Evolutionary conservation across 2,888 invertebrate genomes (phyloP).

Genomic region (Agriopis marginaria): DNA sequence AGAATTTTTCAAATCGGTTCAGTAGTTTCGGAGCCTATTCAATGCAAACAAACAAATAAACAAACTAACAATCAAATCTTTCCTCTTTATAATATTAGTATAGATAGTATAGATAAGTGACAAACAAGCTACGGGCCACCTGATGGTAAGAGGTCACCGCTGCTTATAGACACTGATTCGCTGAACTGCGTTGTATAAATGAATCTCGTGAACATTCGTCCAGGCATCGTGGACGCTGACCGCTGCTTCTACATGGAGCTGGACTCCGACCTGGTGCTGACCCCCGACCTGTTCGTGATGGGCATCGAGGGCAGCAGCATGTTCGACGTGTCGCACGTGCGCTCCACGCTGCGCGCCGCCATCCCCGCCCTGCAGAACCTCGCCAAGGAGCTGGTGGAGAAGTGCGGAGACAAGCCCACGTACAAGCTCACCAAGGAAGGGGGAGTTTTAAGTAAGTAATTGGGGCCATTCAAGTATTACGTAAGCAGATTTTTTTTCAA

Average conservation of each 20-base stretch:
- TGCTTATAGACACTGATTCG: no score
- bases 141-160: no score
- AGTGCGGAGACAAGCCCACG: slow-evolving; percentile 62
- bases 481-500: no score
- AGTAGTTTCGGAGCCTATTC: no score
- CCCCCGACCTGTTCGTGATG: slow-evolving; percentile 84
- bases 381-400: slow-evolving; percentile 60
- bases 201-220: slow-evolving; percentile 5
- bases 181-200: neutral
- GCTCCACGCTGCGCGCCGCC: slow-evolving; percentile 91
- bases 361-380: slow-evolving; percentile 73
- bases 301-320: slow-evolving; percentile 92
- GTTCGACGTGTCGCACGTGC: slow-evolving; percentile 92
- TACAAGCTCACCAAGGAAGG: slow-evolving; percentile 88
- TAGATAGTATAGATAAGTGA: no score
- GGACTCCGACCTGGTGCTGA: slow-evolving; percentile 91
- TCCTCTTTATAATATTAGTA: no score
- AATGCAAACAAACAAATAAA: no score
- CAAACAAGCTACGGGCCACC: no score
- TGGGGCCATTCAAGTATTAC: no score
- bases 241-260: slow-evolving; percentile 97
- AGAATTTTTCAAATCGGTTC: no score
- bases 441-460: slow-evolving; percentile 18
- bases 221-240: slow-evolving; percentile 92
- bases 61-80: no score